A percentile compares a stretch with the other conserved stretches of the same genome.
These are phyloP conservation scores for Zosterops pallidus DNA, from an alignment of 2,113 vertebrate genomes.

Conservation along the genomic window DNA sequence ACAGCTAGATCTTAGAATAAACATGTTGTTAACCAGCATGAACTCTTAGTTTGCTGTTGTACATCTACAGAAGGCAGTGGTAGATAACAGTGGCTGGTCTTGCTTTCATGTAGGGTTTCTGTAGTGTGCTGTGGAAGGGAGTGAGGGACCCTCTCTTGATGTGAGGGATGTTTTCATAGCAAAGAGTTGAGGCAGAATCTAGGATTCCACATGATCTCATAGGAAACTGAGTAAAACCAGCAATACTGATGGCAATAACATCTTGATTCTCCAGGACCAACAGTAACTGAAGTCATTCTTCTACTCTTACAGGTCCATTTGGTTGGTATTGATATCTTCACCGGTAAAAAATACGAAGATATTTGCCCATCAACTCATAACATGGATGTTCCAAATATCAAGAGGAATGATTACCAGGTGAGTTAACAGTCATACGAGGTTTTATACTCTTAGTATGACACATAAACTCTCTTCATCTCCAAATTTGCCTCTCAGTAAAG, in stretches of 20 bases:
- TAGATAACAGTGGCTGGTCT: neutral
- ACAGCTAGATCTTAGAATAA: neutral
- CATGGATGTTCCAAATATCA: constrained; percentile 98
- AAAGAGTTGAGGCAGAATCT: neutral
- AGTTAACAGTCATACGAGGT: neutral
- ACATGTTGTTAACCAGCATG: fast-evolving
- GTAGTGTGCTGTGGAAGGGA: neutral
- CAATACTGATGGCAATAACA: neutral
- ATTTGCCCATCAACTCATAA: constrained; percentile 99
- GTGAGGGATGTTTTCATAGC: neutral
- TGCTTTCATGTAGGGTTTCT: neutral
- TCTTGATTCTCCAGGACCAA: neutral
- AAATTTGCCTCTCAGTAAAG: neutral
- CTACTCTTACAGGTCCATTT: constrained; percentile 85
- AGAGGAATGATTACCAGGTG: constrained; percentile 96
- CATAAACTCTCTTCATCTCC: neutral
- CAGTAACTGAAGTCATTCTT: neutral
- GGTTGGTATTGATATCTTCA: constrained; percentile 98
- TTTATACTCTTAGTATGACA: neutral
- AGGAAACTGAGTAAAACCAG: neutral
- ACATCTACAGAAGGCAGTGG: neutral
- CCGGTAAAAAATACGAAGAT: constrained; percentile 98
- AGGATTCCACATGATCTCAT: neutral
- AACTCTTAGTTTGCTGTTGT: neutral
- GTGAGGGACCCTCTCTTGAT: fast-evolving